These are phyloP conservation scores for Perodicticus potto DNA, from an alignment of 2,797 vertebrate species.

Conservation along the genomic window DNA sequence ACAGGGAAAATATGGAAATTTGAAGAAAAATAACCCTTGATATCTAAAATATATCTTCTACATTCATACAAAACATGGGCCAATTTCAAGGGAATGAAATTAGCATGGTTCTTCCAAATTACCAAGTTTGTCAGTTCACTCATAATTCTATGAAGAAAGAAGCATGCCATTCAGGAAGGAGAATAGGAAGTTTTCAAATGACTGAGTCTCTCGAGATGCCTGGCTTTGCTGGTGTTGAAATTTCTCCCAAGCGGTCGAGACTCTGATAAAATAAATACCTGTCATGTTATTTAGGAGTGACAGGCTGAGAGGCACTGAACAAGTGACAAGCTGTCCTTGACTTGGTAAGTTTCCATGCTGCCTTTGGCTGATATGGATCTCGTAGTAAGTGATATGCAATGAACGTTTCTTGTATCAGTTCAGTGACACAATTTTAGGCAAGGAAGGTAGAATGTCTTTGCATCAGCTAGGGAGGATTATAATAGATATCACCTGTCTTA, in stretches of 20 bases:
- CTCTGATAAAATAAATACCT: slow-evolving; percentile 80
- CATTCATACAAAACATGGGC: not conserved
- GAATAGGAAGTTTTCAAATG: not conserved
- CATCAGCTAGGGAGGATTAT: slow-evolving; percentile 71
- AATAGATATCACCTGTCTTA: slow-evolving; percentile 56
- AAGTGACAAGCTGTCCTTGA: slow-evolving; percentile 75
- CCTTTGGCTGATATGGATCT: slow-evolving; percentile 68
- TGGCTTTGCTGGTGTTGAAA: not conserved
- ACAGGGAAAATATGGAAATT: not conserved
- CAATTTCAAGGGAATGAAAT: not conserved
- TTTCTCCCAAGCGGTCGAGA: not conserved
- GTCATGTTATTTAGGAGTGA: slow-evolving; percentile 75
- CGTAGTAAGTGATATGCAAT: slow-evolving; percentile 72
- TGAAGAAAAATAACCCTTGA: not conserved
- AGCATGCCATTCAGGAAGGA: not conserved
- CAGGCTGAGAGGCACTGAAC: slow-evolving; percentile 73
- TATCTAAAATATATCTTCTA: not conserved
- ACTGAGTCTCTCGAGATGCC: not conserved
- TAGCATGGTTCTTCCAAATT: not conserved
- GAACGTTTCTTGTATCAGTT: slow-evolving; percentile 78
- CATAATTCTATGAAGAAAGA: slow-evolving; percentile 17
- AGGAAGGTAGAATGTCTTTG: slow-evolving; percentile 61
- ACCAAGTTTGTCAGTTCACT: slow-evolving; percentile 27
- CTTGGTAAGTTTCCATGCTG: slow-evolving; percentile 72
- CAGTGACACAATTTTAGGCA: slow-evolving; percentile 67